Evolutionary conservation across 1,140 invertebrate species (phyloP), one percentile per base, ranked within the genome.

Genomic region (Tribolium castaneum): DNA sequence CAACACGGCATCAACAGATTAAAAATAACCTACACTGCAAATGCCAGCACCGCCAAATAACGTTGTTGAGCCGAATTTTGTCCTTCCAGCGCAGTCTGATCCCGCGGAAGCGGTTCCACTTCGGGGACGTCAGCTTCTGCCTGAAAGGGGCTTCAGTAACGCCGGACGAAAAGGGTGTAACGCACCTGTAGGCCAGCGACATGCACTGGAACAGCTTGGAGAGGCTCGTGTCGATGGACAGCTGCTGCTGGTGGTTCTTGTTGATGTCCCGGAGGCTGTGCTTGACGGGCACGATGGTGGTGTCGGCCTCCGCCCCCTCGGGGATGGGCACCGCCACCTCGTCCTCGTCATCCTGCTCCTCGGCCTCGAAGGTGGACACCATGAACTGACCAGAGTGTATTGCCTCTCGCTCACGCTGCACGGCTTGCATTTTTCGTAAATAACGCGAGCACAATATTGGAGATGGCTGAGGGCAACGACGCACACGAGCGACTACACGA

Each of bases 21-120:
- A 71, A 49, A 66, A 73, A 72, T 71, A 14, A 70, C 94, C 95
- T 90, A 99, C 97, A 99, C 89, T 99, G 98, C 95, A 99, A 97
- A 88, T 99, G 97, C 97, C 98, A 99, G 87, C 98, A 99, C 86
- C 98, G 92, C 98, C 98, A 99, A 84, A 99, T 99, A 75, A 99
- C 97, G 88, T 99, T 99, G 90, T 99, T 99, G 75, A 99, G 89
- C 82, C 98, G 92, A 83, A 99, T 99, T 90, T 99, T 98, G 89
- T 99, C 97, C 87, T 99, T 99, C 93, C 97, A 97, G 82, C 96
- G 91, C 71, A 99, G 88, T 83, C 97, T 94, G 81, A 99, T 94
- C 71, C 98, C 98, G 90, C 99, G 98, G 90, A 99, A 99, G 84
- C 96, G 92, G 89, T 99, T 99, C 98, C 98, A 99, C 92, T 99